phyloP scores from a whole-genome alignment of 2,113 vertebrate genomes.

The Grallaria varia region DNA sequence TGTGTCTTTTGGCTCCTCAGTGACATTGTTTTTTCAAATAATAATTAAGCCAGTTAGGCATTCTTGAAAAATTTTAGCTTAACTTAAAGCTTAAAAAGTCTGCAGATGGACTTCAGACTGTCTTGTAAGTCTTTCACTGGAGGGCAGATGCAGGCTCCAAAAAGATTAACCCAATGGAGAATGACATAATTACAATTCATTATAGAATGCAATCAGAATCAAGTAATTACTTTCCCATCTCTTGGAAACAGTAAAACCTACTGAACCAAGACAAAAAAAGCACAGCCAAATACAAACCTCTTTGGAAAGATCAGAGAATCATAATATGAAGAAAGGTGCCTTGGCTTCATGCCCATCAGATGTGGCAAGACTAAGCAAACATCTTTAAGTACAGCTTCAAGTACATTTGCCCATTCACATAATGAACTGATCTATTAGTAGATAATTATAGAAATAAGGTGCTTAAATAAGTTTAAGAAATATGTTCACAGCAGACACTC shows the following conservation, averaged over 20 bases:
- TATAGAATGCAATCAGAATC: neutral
- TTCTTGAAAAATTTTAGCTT: neutral
- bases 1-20: neutral
- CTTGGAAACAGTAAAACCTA: neutral
- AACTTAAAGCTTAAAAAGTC: neutral
- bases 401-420: neutral
- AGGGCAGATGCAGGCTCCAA: neutral
- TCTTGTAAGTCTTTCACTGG: neutral
- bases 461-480: neutral
- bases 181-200: neutral
- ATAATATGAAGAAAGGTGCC: neutral
- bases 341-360: slow-evolving; percentile 42
- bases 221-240: neutral
- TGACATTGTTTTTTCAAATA: neutral
- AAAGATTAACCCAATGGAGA: neutral
- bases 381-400: slow-evolving; percentile 11
- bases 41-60: neutral
- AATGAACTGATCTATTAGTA: neutral
- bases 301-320: neutral
- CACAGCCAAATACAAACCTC: neutral
- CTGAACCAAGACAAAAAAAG: neutral
- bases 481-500: neutral
- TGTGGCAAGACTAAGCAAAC: slow-evolving; percentile 32
- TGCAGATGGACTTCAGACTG: neutral
- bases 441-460: neutral